A percentile compares a stretch with the other conserved stretches of the same genome.
Conservation (phyloP, 1,140 invertebrate genomes). For the Drosophila ohnishii region DNA sequence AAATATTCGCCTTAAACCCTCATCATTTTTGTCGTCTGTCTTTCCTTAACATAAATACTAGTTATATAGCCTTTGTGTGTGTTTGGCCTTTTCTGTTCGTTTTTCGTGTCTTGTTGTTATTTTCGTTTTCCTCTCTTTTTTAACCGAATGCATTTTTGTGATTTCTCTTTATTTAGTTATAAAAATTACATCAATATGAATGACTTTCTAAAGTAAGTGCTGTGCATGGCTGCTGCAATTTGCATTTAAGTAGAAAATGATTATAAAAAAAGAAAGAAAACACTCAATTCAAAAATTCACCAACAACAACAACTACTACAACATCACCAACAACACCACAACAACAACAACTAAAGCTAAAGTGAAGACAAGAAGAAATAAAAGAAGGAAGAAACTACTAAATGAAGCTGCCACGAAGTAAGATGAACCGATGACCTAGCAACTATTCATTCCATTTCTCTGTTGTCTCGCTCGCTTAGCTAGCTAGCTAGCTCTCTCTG, state of each 20-base stretch:
- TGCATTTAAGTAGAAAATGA: constrained; percentile 54
- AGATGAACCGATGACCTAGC: constrained; percentile 27
- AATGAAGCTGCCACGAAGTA: constrained; percentile 23
- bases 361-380: constrained; percentile 7
- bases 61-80: constrained; percentile 1
- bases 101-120: constrained; percentile 20
- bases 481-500: constrained; percentile 6
- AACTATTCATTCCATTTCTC: constrained; percentile 43
- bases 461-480: constrained; percentile 29
- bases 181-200: constrained; percentile 83
- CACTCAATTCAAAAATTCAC: constrained; percentile 46
- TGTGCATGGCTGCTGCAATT: constrained; percentile 49
- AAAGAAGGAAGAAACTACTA: neutral
- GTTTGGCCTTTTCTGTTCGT: constrained; percentile 14
- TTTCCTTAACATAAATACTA: neutral
- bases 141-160: constrained; percentile 54
- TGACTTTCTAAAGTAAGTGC: constrained; percentile 81
- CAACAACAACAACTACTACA: constrained; percentile 21
- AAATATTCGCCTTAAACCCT: neutral
- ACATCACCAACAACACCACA: constrained; percentile 30
- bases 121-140: constrained; percentile 25
- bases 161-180: constrained; percentile 79
- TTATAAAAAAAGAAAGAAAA: constrained; percentile 1
- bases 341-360: constrained; percentile 29
- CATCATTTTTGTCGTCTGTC: neutral